Evolutionary conservation across 2,888 invertebrate species (phyloP).

Genomic region (Philaethria dido): DNA sequence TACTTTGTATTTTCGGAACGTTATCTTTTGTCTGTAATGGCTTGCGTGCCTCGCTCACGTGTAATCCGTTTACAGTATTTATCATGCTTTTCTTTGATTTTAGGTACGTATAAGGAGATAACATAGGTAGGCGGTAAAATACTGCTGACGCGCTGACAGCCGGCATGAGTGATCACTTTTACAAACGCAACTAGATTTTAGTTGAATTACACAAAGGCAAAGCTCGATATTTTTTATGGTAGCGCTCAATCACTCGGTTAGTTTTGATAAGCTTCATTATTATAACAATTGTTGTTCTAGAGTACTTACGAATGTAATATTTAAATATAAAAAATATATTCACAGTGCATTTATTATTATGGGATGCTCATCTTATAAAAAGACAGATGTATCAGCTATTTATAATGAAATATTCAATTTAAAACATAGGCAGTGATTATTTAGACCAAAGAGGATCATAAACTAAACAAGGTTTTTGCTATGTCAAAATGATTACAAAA

Average conservation of each 20-base stretch:
- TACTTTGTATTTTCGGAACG: slow-evolving; percentile 67
- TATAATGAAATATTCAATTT: too few species aligned
- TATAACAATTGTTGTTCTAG: background rate
- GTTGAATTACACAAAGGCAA: slow-evolving; percentile 25
- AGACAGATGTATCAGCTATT: too few species aligned
- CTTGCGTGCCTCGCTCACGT: slow-evolving; percentile 67
- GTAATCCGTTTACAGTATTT: slow-evolving; percentile 63
- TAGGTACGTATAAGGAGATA: slow-evolving; percentile 59
- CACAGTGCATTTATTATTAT: too few species aligned
- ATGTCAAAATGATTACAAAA: background rate
- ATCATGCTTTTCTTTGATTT: slow-evolving; percentile 66
- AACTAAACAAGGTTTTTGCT: too few species aligned
- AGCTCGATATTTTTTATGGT: background rate
- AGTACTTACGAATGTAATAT: background rate
- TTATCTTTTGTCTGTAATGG: slow-evolving; percentile 70
- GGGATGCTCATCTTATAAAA: background rate
- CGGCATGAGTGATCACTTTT: slow-evolving; percentile 48
- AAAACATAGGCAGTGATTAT: too few species aligned
- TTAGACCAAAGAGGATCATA: too few species aligned
- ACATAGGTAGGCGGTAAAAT: slow-evolving; percentile 47
- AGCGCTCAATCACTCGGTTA: too few species aligned
- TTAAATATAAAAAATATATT: background rate
- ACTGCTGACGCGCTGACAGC: slow-evolving; percentile 44
- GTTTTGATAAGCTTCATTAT: slow-evolving; percentile 3
- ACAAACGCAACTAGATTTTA: slow-evolving; percentile 45